phyloP scores from a whole-genome alignment of 2,113 vertebrate species.

The Etheostoma cragini region DNA sequence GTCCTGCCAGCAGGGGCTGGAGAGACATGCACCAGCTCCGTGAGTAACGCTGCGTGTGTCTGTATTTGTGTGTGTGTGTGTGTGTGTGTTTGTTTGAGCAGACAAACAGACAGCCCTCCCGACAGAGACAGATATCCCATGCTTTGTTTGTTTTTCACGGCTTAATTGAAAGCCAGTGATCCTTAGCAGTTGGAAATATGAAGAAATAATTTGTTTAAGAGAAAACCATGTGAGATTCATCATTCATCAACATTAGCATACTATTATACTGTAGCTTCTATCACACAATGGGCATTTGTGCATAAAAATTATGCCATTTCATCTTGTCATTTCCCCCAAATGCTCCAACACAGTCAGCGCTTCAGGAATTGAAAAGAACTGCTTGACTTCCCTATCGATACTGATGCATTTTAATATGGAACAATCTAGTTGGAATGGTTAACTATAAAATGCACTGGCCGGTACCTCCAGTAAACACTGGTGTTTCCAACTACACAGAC shows the following conservation, averaged over 20 bases:
- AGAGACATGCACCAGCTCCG: constrained; percentile 88
- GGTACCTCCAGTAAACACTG: neutral
- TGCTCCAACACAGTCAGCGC: neutral
- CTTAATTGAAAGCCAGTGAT: constrained; percentile 56
- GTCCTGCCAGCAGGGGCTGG: constrained; percentile 82
- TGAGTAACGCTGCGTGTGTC: constrained; percentile 80
- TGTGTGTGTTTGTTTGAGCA: constrained; percentile 74
- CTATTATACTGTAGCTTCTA: constrained; percentile 20
- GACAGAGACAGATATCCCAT: constrained; percentile 31
- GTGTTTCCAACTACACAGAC: neutral
- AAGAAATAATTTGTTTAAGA: constrained; percentile 53
- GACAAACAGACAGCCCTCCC: neutral
- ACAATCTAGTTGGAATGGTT: constrained; percentile 8
- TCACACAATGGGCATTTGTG: constrained; percentile 12
- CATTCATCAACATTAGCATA: constrained; percentile 39
- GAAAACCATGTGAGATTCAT: constrained; percentile 39
- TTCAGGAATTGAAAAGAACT: constrained; percentile 4
- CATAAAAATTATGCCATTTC: constrained; percentile 9
- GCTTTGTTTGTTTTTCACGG: constrained; percentile 47
- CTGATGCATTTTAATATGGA: constrained; percentile 11
- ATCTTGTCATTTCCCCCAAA: constrained; percentile 2
- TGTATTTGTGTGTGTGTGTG: constrained; percentile 3
- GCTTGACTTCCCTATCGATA: neutral
- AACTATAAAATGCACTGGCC: neutral
- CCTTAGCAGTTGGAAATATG: constrained; percentile 37